Conservation (phyloP, 1,140 invertebrate species). For the Tetramorium alpestre region DNA sequence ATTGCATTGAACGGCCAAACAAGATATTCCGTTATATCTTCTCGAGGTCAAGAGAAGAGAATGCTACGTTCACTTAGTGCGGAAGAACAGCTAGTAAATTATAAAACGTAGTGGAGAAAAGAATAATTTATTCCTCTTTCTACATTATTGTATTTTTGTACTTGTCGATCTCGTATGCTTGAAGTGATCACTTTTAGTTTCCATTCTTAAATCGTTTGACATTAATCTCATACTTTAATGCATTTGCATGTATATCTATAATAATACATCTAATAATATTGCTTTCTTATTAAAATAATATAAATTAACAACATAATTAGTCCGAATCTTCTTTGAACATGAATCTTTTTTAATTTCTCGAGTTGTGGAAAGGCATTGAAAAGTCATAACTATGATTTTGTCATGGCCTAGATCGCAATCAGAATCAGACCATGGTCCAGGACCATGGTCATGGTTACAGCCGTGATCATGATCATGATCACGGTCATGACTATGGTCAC, state of each 20-base stretch:
- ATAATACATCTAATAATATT: background rate
- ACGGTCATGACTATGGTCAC: background rate
- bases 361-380: background rate
- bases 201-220: background rate
- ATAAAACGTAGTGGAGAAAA: background rate
- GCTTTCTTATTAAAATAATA: background rate
- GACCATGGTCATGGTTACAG: background rate
- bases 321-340: background rate
- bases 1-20: background rate
- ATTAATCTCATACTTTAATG: background rate
- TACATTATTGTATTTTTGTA: background rate
- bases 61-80: background rate
- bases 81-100: background rate
- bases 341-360: background rate
- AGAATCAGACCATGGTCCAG: background rate
- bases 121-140: background rate
- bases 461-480: background rate
- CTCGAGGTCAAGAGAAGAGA: slow-evolving; percentile 31
- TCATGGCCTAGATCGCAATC: background rate
- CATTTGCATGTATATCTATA: background rate
- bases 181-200: background rate
- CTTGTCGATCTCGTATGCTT: background rate
- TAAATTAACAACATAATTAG: background rate
- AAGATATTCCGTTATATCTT: slow-evolving; percentile 38
- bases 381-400: background rate